These are phyloP conservation scores for Oenanthe melanoleuca DNA, from an alignment of 2,113 vertebrate genomes.

Conservation along the genomic window DNA sequence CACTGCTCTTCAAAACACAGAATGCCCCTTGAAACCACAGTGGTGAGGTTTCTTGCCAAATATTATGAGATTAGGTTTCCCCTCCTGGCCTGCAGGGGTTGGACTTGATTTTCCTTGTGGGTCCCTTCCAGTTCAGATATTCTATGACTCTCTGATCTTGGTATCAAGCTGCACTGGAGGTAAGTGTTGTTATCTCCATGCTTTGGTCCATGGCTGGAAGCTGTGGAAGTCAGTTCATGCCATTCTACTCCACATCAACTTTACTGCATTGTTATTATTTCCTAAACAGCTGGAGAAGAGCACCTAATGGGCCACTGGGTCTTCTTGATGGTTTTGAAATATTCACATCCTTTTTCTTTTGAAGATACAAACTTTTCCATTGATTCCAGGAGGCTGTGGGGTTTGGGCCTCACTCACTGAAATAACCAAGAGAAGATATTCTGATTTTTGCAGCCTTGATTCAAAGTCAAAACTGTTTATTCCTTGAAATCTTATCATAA, in stretches of 20 bases:
- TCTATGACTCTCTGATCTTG: not conserved
- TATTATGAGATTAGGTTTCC: not conserved
- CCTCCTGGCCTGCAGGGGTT: accelerated
- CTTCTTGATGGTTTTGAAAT: not conserved
- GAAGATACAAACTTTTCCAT: not conserved
- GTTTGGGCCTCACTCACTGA: not conserved
- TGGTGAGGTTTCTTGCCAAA: not conserved
- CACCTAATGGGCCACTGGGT: not conserved
- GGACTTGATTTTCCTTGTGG: not conserved
- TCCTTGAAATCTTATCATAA: not conserved
- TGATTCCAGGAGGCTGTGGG: not conserved
- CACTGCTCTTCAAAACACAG: not conserved
- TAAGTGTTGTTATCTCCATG: not conserved
- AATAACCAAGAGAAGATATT: not conserved
- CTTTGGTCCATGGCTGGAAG: not conserved
- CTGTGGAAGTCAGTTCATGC: not conserved
- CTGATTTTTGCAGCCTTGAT: not conserved
- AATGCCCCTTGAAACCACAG: not conserved
- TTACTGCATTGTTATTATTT: not conserved
- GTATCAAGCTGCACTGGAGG: not conserved
- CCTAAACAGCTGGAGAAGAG: not conserved
- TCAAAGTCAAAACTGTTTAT: not conserved
- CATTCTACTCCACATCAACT: not conserved
- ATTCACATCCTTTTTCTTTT: not conserved
- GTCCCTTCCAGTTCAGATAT: not conserved